These are phyloP conservation scores for Cyaniris semiargus DNA, from an alignment of 2,888 invertebrate genomes.

Conservation along the genomic window DNA sequence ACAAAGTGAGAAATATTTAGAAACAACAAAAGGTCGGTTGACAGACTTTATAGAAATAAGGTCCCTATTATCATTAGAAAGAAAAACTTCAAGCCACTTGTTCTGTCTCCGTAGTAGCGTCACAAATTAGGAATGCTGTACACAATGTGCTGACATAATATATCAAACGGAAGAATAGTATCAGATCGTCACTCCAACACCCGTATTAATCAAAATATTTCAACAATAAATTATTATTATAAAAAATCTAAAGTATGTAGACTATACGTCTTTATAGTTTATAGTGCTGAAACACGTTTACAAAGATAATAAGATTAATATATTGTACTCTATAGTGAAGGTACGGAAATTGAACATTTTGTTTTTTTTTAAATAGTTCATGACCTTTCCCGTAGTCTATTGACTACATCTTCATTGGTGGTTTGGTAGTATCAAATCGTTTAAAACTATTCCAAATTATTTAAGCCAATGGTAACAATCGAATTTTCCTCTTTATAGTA, in stretches of 20 bases:
- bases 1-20: neutral
- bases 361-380: too few relatives aligned
- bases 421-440: too few relatives aligned
- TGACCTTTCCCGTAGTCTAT: too few relatives aligned
- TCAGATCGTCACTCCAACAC: neutral
- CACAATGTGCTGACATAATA: conserved; percentile 30
- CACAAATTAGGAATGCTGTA: conserved; percentile 20
- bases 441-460: too few relatives aligned
- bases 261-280: neutral
- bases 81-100: neutral
- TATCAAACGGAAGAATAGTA: conserved; percentile 20
- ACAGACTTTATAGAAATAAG: neutral
- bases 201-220: conserved; percentile 20
- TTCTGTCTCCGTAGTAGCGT: conserved; percentile 1
- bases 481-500: too few relatives aligned
- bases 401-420: too few relatives aligned
- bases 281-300: too few relatives aligned
- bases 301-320: too few relatives aligned
- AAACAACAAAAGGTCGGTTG: neutral
- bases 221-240: neutral
- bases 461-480: too few relatives aligned
- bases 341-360: too few relatives aligned
- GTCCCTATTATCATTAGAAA: conserved; percentile 12
- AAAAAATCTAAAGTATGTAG: neutral
- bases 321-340: too few relatives aligned